Evolutionary conservation across 92 coral and sea anemone genomes (phyloP).

Genomic region (Nematostella vectensis): DNA sequence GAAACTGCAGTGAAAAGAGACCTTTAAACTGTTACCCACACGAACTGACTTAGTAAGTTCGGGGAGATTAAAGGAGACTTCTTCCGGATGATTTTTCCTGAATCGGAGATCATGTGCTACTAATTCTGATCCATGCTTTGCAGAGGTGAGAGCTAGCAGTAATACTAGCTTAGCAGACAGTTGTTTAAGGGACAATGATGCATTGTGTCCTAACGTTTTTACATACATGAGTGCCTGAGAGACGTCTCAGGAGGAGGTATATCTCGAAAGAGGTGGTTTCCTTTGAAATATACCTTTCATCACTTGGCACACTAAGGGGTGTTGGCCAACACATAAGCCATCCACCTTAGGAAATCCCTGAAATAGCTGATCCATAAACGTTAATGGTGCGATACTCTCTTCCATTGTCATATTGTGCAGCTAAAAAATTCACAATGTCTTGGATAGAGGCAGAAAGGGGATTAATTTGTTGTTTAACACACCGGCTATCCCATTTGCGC

Average conservation of each 20-base stretch:
- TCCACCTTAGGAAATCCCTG: conserved; percentile 30
- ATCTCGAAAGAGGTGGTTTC: conserved; percentile 44
- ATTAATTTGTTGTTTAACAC: conserved; percentile 37
- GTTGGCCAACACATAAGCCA: conserved; percentile 31
- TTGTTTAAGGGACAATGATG: conserved; percentile 15
- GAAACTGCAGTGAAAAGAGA: conserved; percentile 12
- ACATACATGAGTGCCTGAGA: conserved; percentile 14
- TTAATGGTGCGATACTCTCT: conserved; percentile 16
- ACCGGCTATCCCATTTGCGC: conserved; percentile 46
- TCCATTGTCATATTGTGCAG: conserved; percentile 16
- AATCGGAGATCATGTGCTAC: conserved; percentile 30
- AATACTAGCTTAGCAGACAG: conserved; percentile 14
- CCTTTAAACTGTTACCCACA: neutral
- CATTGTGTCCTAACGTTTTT: conserved; percentile 16
- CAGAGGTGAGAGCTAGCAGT: conserved; percentile 22
- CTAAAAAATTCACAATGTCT: conserved; percentile 7
- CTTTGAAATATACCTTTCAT: conserved; percentile 29
- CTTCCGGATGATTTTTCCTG: conserved; percentile 8
- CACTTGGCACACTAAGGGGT: conserved; percentile 40
- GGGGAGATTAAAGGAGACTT: conserved; percentile 7
- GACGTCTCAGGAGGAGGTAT: conserved; percentile 33
- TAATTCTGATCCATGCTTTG: conserved; percentile 24
- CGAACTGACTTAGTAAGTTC: conserved; percentile 5
- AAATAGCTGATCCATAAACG: conserved; percentile 41
- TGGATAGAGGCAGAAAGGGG: conserved; percentile 37